These are phyloP conservation scores for Aphelinus certus DNA, from an alignment of 1,140 invertebrate species.

Conservation along the genomic window DNA sequence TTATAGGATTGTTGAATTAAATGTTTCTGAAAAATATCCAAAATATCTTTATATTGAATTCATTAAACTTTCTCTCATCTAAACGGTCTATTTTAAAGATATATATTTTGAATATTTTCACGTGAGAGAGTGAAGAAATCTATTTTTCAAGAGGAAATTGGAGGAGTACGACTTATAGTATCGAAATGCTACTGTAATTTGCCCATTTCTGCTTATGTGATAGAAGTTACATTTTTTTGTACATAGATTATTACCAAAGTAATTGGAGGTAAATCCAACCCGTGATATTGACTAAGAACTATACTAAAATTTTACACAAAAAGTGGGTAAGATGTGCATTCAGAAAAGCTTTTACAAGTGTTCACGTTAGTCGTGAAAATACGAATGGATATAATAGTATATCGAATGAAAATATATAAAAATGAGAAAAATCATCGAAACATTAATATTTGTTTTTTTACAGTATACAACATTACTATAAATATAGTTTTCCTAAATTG, in stretches of 20 bases:
- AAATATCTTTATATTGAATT: too few species aligned
- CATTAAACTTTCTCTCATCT: too few species aligned
- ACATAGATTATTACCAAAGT: constrained; percentile 30
- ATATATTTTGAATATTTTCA: background rate
- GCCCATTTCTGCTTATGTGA: constrained; percentile 20
- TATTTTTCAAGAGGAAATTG: constrained; percentile 1
- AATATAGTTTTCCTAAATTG: too few species aligned
- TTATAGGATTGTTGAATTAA: too few species aligned
- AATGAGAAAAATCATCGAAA: too few species aligned
- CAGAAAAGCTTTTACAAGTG: background rate
- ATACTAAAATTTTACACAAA: constrained; percentile 22
- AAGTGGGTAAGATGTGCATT: constrained; percentile 12
- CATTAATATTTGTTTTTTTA: too few species aligned
- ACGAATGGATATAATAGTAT: too few species aligned
- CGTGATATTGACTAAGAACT: constrained; percentile 24
- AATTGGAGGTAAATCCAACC: constrained; percentile 31
- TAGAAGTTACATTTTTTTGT: constrained; percentile 29
- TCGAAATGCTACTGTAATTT: constrained; percentile 18
- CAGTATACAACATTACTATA: too few species aligned
- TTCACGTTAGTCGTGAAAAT: background rate
- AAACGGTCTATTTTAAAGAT: too few species aligned
- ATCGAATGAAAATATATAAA: too few species aligned
- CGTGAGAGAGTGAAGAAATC: constrained; percentile 1
- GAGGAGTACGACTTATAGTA: background rate
- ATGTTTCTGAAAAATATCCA: too few species aligned